phyloP scores from a whole-genome alignment of 2,113 vertebrate species.

The Ailurus styani region DNA sequence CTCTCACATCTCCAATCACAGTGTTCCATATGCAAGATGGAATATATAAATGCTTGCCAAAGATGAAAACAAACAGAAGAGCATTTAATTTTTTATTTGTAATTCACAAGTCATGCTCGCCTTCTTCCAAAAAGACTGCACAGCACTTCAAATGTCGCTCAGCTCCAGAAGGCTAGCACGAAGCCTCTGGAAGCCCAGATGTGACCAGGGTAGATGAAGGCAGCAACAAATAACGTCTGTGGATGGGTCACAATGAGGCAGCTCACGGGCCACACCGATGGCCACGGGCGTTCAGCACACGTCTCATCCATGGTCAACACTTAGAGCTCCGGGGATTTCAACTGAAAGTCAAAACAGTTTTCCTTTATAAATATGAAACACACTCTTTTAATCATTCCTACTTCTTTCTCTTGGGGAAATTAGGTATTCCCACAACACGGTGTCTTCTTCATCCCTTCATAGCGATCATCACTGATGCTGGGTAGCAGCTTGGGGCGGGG shows the following conservation, averaged over 20 bases:
- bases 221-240: accelerated
- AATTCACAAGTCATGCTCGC: not conserved
- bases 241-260: too few species aligned
- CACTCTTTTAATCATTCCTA: not conserved
- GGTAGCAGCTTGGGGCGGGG: not conserved
- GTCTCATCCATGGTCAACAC: too few species aligned
- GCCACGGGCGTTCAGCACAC: too few species aligned
- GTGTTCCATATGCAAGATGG: not conserved
- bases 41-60: not conserved
- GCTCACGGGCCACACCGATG: accelerated
- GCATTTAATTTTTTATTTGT: not conserved
- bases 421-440: not conserved
- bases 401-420: not conserved
- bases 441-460: not conserved
- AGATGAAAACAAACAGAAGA: not conserved
- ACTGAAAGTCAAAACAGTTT: not conserved
- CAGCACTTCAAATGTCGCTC: not conserved
- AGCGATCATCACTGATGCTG: not conserved
- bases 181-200: not conserved
- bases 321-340: not conserved
- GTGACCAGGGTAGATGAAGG: accelerated
- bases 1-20: not conserved
- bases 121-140: not conserved
- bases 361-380: not conserved
- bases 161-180: not conserved